Base-by-base conservation (phyloP, 2,888 invertebrate genomes). In the Oscheius sp. region DNA sequence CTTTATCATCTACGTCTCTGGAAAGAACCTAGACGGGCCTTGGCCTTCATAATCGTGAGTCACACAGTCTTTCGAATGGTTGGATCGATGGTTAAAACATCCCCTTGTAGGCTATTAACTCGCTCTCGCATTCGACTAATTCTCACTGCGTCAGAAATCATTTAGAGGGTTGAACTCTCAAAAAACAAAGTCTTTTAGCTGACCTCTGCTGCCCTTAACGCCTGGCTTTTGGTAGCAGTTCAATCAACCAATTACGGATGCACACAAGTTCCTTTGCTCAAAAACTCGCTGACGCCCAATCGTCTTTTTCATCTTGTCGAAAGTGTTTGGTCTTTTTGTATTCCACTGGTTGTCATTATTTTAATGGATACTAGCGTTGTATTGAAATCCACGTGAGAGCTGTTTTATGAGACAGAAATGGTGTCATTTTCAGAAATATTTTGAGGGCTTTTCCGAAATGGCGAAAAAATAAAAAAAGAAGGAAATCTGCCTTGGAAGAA, bases 1-100 rank as follows among this genome's bases (percentile, higher is more conserved):
- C 64, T 75, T 25, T 75, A 75, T 42, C 75, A 75, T 33, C 73
- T 75, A 3, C 53, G 75, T 1, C 70, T 75, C 34, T 75, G 75
- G 75, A 65, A 69, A 25, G 73, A 73, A 73, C 75, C 75, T 12
- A 71, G 73, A 29, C 25, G 71, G 37, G 75, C 75, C 15, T 48
- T 75, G n/a, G 72, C 75, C 2, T 65, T 75, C 29, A 75, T 75
- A 12, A 71, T 75, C 20, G 75, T 75, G 20, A 65, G 71, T 68
- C 39, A n/a, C n/a, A n/a, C n/a, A n/a, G n/a, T n/a, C n/a, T n/a
- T n/a, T n/a, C n/a, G n/a, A n/a, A n/a, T n/a, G n/a, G n/a, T n/a
- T n/a, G n/a, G n/a, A n/a, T n/a, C n/a, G n/a, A n/a, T n/a, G n/a
- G n/a, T n/a, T n/a, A n/a, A n/a, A n/a, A n/a, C n/a, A n/a, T n/a